Evolutionary conservation across 2,797 vertebrate species (phyloP).

Genomic region (Rhabdomys pumilio): DNA sequence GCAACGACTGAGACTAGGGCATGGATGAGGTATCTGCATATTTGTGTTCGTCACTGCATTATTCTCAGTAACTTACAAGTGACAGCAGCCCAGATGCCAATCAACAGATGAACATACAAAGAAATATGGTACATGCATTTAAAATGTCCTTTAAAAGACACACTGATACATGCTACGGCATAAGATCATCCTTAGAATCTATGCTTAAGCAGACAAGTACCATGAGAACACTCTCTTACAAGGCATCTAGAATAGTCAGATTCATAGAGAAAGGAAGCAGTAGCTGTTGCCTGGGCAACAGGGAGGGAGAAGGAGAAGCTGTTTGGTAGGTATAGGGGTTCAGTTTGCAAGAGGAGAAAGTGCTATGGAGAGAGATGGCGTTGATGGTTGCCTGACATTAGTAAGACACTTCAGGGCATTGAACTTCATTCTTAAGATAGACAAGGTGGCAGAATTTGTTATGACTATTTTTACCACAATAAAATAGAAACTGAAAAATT

Average conservation of each 20-base stretch:
- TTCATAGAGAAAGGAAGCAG: background rate
- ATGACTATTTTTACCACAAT: background rate
- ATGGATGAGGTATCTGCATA: background rate
- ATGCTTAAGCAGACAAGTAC: background rate
- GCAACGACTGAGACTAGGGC: background rate
- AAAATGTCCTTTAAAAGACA: background rate
- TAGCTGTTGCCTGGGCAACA: background rate
- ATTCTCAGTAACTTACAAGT: background rate
- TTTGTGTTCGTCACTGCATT: background rate
- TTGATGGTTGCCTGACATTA: no score
- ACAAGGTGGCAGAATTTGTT: background rate
- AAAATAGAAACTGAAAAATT: background rate
- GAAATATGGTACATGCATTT: background rate
- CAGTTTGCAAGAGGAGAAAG: background rate
- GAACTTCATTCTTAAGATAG: background rate
- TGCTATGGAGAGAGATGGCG: background rate
- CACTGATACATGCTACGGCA: no score
- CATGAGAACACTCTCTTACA: background rate
- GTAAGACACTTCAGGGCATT: background rate
- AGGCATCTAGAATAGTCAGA: no score
- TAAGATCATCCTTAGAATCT: background rate
- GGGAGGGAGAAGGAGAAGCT: background rate
- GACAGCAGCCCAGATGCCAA: background rate
- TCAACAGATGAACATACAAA: background rate
- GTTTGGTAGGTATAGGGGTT: background rate